Base-by-base conservation (phyloP, 2,888 invertebrate species). In the Labia minor region DNA sequence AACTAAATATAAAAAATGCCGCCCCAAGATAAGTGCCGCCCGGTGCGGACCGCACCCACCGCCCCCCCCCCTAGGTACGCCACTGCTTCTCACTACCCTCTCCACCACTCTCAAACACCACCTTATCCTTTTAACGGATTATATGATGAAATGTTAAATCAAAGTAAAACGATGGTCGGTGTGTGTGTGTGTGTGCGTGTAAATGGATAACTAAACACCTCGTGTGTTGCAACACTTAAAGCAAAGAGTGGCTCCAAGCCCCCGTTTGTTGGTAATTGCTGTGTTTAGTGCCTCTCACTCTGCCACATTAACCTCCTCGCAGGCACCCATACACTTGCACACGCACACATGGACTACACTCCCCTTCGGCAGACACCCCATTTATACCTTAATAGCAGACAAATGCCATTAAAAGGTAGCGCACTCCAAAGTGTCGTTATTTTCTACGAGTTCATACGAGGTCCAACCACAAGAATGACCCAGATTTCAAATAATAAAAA, bases 201-300 rank as follows among this genome's bases (percentile, higher is more conserved):
- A 49, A 49, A 49, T 49, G 49, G 49, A 49, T 49, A 49, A 49
- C 49, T 49, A 49, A 33, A 11, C 14, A 11, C 49, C 49, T 14
- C 49, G 49, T 49, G 49, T 49, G 49, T 14, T 49, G 6, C 3
- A 49, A 49, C 49, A 49, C 49, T 49, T 49, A 49, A 49, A 49
- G 49, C 49, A 16, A 49, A 16, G 14, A 49, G 49, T 49, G 3
- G 49, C n/a, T 14, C 14, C 6, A 2, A n/a, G n/a, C n/a, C n/a
- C n/a, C n/a, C n/a, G n/a, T n/a, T n/a, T n/a, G n/a, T 14, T 49
- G 49, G 49, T 49, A 49, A 49, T 49, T 49, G 49, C 49, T 49
- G 49, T 49, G 49, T 49, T 49, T 49, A 49, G 49, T 49, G 49
- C 49, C 49, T 49, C 49, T 49, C 49, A 49, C 49, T 49, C 16